Conservation (phyloP, 1,140 invertebrate species). For the Portunus trituberculatus region DNA sequence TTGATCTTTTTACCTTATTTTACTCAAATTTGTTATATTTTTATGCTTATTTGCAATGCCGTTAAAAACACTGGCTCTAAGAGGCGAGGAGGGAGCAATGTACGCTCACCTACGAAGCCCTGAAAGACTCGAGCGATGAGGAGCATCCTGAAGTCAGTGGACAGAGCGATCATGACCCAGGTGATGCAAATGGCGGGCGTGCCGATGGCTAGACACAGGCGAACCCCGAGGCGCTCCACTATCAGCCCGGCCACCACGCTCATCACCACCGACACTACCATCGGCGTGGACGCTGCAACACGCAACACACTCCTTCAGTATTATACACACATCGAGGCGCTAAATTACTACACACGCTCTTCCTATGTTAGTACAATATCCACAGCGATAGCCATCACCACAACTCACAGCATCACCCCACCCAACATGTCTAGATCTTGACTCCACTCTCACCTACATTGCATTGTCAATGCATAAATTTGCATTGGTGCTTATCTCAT, state of each 20-base stretch:
- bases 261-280: slow-evolving; percentile 54
- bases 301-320: background rate
- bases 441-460: too few relatives aligned
- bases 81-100: background rate
- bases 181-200: background rate
- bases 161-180: slow-evolving; percentile 48
- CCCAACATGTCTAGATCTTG: too few relatives aligned
- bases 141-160: slow-evolving; percentile 39
- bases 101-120: slow-evolving; percentile 54
- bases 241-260: slow-evolving; percentile 37
- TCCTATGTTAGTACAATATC: background rate
- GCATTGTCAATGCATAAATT: too few relatives aligned
- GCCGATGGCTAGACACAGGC: slow-evolving; percentile 32
- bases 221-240: slow-evolving; percentile 50
- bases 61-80: background rate
- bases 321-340: background rate
- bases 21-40: background rate
- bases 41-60: background rate
- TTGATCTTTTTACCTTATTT: background rate
- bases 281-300: slow-evolving; percentile 54
- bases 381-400: background rate
- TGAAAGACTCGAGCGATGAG: slow-evolving; percentile 56
- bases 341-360: background rate
- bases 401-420: too few relatives aligned
- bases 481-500: too few relatives aligned